Percentiles rank a stretch among this genome's conserved stretches.
Evolutionary conservation across 2,113 vertebrate genomes (phyloP).

Genomic region (Nothobranchius kuhntae): DNA sequence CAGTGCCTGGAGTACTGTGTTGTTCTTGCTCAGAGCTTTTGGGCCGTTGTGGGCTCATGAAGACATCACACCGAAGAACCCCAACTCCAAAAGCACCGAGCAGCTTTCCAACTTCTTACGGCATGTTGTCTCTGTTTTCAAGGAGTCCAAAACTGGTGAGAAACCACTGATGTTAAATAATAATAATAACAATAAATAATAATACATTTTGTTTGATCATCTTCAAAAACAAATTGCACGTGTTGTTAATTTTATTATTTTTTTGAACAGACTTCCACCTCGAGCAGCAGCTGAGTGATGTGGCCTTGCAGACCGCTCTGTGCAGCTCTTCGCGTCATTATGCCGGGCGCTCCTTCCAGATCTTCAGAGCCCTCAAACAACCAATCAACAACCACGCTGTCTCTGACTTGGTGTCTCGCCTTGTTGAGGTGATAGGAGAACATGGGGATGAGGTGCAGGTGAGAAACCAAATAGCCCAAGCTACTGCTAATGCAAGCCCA

Average conservation of each 20-base stretch:
- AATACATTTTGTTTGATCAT: too few relatives aligned
- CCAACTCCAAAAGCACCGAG: conserved; percentile 94
- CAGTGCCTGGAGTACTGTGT: conserved; percentile 83
- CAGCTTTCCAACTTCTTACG: conserved; percentile 95
- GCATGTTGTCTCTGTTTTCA: conserved; percentile 95
- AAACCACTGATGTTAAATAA: neutral
- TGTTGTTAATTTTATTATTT: neutral
- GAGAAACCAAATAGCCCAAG: conserved; percentile 9
- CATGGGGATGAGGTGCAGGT: conserved; percentile 99
- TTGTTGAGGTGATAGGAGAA: conserved; percentile 97
- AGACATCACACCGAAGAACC: conserved; percentile 98
- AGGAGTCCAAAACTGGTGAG: conserved; percentile 95
- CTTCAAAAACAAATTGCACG: neutral
- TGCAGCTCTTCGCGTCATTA: conserved; percentile 97
- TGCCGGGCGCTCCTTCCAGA: conserved; percentile 95
- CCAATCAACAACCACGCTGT: conserved; percentile 93
- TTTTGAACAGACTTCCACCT: conserved; percentile 88
- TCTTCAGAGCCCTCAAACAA: conserved; percentile 94
- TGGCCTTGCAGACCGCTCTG: conserved; percentile 94
- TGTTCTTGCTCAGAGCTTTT: conserved; percentile 87
- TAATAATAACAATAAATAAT: too few relatives aligned
- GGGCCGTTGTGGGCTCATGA: conserved; percentile 98
- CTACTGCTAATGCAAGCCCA: too few relatives aligned
- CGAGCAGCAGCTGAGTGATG: conserved; percentile 96
- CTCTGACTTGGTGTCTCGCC: conserved; percentile 91